Conservation (phyloP, 2,888 invertebrate genomes). For the Scaptomyza polygonia region DNA sequence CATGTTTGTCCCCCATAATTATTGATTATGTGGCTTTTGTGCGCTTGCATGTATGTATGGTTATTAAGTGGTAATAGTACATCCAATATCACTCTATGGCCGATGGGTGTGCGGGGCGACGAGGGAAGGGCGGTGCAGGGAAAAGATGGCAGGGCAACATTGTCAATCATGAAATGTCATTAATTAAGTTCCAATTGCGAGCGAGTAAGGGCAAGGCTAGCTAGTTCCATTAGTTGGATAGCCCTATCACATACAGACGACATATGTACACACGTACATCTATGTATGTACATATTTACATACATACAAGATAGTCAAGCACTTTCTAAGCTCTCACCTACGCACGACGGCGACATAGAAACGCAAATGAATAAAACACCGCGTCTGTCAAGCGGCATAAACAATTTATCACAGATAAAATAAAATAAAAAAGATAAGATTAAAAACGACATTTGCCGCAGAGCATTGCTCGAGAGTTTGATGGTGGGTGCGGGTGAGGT, state of each 20-base stretch:
- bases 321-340: conserved; percentile 7
- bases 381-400: conserved; percentile 31
- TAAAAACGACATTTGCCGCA: conserved; percentile 31
- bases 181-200: conserved; percentile 51
- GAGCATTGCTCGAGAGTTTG: background rate
- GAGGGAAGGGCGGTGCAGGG: background rate
- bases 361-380: conserved; percentile 5
- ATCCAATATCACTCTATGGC: conserved; percentile 8
- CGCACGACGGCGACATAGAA: conserved; percentile 11
- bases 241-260: background rate
- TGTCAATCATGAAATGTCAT: conserved; percentile 53
- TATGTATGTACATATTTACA: background rate
- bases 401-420: conserved; percentile 52
- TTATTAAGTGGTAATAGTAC: conserved; percentile 38
- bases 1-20: conserved; percentile 42
- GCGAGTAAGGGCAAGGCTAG: conserved; percentile 32
- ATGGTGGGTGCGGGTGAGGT: background rate
- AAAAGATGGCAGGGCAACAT: conserved; percentile 18
- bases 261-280: no score
- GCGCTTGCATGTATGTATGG: conserved; percentile 26
- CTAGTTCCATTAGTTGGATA: conserved; percentile 27
- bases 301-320: conserved; percentile 8
- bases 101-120: background rate
- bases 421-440: conserved; percentile 36
- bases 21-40: conserved; percentile 50